phyloP scores from a whole-genome alignment of 2,113 vertebrate genomes.

The Lipophrys pholis region DNA sequence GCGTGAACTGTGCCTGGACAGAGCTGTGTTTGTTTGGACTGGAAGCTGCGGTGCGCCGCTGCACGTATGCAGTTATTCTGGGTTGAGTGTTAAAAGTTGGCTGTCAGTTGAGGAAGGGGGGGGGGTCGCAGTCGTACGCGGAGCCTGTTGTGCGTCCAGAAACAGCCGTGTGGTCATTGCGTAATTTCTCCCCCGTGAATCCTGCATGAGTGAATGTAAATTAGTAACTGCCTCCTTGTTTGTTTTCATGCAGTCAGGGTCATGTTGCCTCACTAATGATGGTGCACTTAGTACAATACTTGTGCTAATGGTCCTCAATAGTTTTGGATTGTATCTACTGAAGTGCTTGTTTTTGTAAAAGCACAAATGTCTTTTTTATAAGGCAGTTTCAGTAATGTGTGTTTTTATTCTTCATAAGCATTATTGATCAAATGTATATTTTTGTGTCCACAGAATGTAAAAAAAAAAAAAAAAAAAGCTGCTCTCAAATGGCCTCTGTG shows the following conservation, averaged over 20 bases:
- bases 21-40: constrained; percentile 52
- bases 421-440: not conserved
- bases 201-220: constrained; percentile 24
- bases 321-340: not conserved
- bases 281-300: not conserved
- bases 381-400: not conserved
- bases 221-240: not conserved
- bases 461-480: not conserved
- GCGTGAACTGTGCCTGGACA: constrained; percentile 28
- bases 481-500: not conserved
- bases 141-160: constrained; percentile 65
- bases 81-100: constrained; percentile 62
- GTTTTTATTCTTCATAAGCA: not conserved
- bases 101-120: constrained; percentile 40
- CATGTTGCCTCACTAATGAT: not conserved
- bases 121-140: constrained; percentile 33
- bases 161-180: constrained; percentile 63
- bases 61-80: constrained; percentile 38
- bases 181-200: constrained; percentile 51
- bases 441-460: not conserved
- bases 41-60: constrained; percentile 56
- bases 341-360: too few species aligned
- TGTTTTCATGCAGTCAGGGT: constrained; percentile 2
- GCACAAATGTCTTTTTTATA: too few species aligned
- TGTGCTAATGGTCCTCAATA: not conserved